Percentiles rank a stretch among this genome's conserved stretches.
phyloP scores from a whole-genome alignment of 2,797 vertebrate species.

The Masticophis lateralis region DNA sequence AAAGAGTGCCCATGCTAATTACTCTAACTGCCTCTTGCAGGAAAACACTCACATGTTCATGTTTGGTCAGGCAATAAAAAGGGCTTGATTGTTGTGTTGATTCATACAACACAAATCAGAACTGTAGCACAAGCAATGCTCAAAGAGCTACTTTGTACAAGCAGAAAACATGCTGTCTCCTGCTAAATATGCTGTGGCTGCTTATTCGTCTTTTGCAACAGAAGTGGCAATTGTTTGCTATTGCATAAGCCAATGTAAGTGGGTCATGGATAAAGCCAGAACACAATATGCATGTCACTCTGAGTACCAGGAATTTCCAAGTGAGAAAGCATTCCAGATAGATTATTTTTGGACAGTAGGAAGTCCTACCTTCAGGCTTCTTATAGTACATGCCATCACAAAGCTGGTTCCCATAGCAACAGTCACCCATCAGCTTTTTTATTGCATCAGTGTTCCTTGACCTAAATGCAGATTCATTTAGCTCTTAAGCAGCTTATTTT shows the following conservation, averaged over 20 bases:
- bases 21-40: not conserved
- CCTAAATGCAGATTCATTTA: conserved; percentile 18
- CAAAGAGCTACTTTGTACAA: not conserved
- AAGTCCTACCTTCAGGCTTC: not conserved
- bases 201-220: not conserved
- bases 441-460: not conserved
- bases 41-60: not conserved
- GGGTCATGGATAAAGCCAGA: not conserved
- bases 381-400: not conserved
- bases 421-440: not conserved
- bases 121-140: not conserved
- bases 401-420: not conserved
- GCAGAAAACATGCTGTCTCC: not conserved
- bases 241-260: not conserved
- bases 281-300: not conserved
- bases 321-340: not conserved
- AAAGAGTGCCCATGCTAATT: not conserved
- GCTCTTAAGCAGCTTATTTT: conserved; percentile 29
- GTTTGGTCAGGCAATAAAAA: not conserved
- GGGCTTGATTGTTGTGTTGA: not conserved
- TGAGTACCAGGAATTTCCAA: not conserved
- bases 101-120: not conserved
- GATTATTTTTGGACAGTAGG: not conserved
- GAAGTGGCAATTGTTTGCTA: not conserved
- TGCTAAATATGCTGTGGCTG: not conserved